phyloP scores from a whole-genome alignment of 2,888 invertebrate genomes.

The Vandiemenella viatica region DNA sequence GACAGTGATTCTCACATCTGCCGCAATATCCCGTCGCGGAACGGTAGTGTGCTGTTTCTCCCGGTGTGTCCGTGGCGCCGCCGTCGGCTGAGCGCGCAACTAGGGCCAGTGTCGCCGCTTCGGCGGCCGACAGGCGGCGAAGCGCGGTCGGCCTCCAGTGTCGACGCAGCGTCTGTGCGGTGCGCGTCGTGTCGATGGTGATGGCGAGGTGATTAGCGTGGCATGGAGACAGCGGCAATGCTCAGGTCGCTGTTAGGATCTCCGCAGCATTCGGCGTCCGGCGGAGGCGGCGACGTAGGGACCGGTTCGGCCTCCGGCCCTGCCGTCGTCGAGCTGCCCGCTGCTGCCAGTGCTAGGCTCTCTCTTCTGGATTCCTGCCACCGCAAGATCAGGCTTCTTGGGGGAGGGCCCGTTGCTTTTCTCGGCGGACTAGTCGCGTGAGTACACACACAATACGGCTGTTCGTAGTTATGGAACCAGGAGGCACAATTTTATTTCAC shows the following conservation, averaged over 20 bases:
- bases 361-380: constrained; percentile 58
- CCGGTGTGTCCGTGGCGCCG: neutral
- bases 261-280: constrained; percentile 16
- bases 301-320: too few species aligned
- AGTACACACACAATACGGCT: constrained; percentile 27
- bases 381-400: constrained; percentile 53
- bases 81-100: too few species aligned
- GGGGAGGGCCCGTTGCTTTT: constrained; percentile 48
- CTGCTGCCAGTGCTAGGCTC: constrained; percentile 30
- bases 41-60: too few species aligned
- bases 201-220: constrained; percentile 25
- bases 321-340: constrained; percentile 27
- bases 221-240: constrained; percentile 29
- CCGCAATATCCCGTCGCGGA: too few species aligned
- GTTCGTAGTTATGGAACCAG: neutral
- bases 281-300: too few species aligned
- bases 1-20: too few species aligned
- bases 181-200: constrained; percentile 24
- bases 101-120: neutral
- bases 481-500: too few species aligned
- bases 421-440: constrained; percentile 56
- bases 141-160: constrained; percentile 19
- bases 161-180: constrained; percentile 22
- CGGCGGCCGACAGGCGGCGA: constrained; percentile 11
- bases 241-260: constrained; percentile 34